Base-by-base conservation (phyloP, 2,113 vertebrate species). In the Sinocyclocheilus anshuiensis region DNA sequence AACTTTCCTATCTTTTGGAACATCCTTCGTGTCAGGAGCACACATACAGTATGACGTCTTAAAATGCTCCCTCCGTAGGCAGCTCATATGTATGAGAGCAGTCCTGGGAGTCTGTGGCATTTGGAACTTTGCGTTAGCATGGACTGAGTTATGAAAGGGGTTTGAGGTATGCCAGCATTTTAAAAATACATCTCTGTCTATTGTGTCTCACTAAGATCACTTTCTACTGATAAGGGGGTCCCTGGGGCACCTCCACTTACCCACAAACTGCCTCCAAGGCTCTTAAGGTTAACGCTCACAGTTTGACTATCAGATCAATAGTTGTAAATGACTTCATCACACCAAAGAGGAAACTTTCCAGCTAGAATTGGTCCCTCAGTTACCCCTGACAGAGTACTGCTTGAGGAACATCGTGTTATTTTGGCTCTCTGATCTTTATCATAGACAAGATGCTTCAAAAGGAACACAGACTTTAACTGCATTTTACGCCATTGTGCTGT, bases 301-400 rank as follows among this genome's bases (percentile, higher is more conserved):
- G 90, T 93, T 93, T 92, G 92, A 95, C 93, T 91, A 92, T 91
- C 86, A 91, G 92, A 95, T 94, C 94, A 94, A 95, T 95, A 94
- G 92, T 92, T 93, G 91, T 92, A 94, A 95, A 94, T 92, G 93
- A 94, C 92, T 94, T 94, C 91, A 95, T 94, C 91, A 90, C 89
- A 88, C 83, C 89, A 90, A 91, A 92, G 92, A 90, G 90, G 89
- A 88, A 94, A 93, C 92, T 92, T 93, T 87, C 84, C 91, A 83
- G 87, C 89, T 86, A 88, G 84, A 92, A 93, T 89, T 91, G 87
- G 93, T 91, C 89, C 89, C 91, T 89, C 86, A 84, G 88, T 92
- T 93, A 82, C 91, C 88, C 84, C 90, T 89, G 88, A 91, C 88
- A 87, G 87, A 86, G 55, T n/a, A 45, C 13, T 85, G 78, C 87